phyloP scores from a whole-genome alignment of 2,113 vertebrate species.

The Indicator indicator region DNA sequence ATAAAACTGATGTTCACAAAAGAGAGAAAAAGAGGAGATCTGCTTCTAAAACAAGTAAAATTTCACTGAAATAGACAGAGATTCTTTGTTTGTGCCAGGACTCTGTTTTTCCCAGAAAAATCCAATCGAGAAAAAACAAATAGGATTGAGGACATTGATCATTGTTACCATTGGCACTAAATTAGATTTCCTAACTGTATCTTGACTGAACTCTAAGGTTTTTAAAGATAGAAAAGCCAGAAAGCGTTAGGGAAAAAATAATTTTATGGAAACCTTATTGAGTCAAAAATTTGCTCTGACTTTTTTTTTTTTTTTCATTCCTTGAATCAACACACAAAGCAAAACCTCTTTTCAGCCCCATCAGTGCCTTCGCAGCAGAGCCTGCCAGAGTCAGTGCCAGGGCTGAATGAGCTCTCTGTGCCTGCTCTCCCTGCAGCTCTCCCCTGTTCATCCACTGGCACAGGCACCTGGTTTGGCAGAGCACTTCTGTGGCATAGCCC shows the following conservation, averaged over 20 bases:
- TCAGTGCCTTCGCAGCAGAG: fast-evolving
- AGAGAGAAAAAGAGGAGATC: background rate
- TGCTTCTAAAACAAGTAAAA: conserved; percentile 8
- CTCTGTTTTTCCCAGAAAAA: background rate
- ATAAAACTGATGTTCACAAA: background rate
- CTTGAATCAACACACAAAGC: background rate
- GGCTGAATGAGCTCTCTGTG: background rate
- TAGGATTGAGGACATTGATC: conserved; percentile 5
- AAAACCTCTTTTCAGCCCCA: background rate
- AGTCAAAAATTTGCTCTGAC: background rate
- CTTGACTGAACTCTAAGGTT: conserved; percentile 6
- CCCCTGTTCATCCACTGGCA: background rate
- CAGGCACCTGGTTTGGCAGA: fast-evolving
- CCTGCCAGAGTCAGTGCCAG: fast-evolving
- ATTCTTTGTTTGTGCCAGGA: conserved; percentile 15
- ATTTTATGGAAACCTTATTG: background rate
- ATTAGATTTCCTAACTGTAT: conserved; percentile 34
- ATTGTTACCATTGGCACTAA: background rate
- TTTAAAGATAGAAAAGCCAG: background rate
- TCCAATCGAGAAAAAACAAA: background rate
- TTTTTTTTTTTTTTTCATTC: background rate
- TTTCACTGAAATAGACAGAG: background rate
- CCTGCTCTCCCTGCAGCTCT: background rate
- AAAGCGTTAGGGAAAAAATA: background rate
- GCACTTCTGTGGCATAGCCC: background rate